Percentiles rank a stretch among this genome's conserved stretches.
These are phyloP conservation scores for Chironomus striatipennis DNA, from an alignment of 1,140 invertebrate species.

Conservation along the genomic window DNA sequence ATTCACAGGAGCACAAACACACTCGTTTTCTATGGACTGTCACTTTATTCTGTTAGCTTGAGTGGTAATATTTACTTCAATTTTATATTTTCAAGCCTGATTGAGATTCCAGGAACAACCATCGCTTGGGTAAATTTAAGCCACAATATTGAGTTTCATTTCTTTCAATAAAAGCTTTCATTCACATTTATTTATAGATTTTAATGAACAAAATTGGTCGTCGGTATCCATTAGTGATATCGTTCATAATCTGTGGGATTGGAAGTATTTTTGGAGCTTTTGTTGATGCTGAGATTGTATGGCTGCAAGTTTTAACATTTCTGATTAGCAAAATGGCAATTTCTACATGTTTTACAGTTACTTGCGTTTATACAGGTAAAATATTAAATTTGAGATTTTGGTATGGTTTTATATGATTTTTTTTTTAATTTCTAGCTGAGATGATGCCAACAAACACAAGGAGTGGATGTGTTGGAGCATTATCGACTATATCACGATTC, in stretches of 20 bases:
- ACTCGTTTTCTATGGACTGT: conserved; percentile 63
- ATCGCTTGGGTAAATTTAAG: conserved; percentile 28
- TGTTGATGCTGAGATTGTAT: conserved; percentile 34
- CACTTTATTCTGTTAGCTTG: conserved; percentile 56
- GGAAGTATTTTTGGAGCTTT: conserved; percentile 44
- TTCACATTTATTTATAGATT: conserved; percentile 31
- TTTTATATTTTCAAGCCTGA: conserved; percentile 47
- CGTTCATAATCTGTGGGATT: conserved; percentile 47
- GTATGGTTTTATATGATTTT: no score
- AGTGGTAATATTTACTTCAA: conserved; percentile 56
- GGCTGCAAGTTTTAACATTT: conserved; percentile 46
- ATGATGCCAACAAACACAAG: conserved; percentile 50
- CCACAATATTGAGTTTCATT: no score
- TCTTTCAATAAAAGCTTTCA: no score
- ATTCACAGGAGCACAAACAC: conserved; percentile 43
- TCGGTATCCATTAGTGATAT: conserved; percentile 42
- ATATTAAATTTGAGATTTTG: no score
- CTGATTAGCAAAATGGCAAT: conserved; percentile 55
- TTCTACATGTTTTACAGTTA: conserved; percentile 50
- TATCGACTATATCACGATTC: conserved; percentile 50
- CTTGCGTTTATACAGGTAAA: conserved; percentile 47
- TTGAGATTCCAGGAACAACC: conserved; percentile 52
- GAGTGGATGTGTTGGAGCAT: conserved; percentile 48
- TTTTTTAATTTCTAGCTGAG: no score
- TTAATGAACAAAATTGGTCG: conserved; percentile 47